Evolutionary conservation across 1,140 invertebrate species (phyloP).

Genomic region (Drosophila tristis): DNA sequence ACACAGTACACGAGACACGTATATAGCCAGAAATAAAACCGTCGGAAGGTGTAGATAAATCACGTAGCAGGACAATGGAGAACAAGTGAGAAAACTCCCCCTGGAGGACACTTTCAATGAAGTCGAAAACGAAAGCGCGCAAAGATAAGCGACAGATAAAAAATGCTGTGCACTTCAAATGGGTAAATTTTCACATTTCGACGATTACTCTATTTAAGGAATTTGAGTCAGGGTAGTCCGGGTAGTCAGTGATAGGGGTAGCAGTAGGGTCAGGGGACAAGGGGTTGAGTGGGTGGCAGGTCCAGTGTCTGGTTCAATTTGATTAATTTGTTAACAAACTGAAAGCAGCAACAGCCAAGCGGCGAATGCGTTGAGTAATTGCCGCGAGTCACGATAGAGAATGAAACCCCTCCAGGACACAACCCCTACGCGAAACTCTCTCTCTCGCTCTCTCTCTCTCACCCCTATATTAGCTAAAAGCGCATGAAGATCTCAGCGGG

Average conservation of each 20-base stretch:
- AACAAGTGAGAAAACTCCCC: slow-evolving; percentile 76
- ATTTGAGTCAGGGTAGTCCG: too few relatives aligned
- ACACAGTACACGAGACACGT: neutral
- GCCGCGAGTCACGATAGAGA: slow-evolving; percentile 68
- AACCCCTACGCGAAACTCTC: slow-evolving; percentile 27
- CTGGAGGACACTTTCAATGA: slow-evolving; percentile 51
- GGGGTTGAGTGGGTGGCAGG: slow-evolving; percentile 13
- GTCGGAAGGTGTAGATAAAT: slow-evolving; percentile 77
- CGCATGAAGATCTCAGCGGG: slow-evolving; percentile 71
- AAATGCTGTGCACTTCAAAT: slow-evolving; percentile 45
- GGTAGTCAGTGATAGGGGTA: too few relatives aligned
- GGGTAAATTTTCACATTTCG: slow-evolving; percentile 54
- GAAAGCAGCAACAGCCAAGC: slow-evolving; percentile 69
- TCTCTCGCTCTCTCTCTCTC: slow-evolving; percentile 5
- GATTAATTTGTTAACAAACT: slow-evolving; percentile 83
- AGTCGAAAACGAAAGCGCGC: slow-evolving; percentile 43
- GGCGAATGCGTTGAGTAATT: slow-evolving; percentile 69
- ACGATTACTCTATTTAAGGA: slow-evolving; percentile 69
- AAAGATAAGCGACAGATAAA: slow-evolving; percentile 58
- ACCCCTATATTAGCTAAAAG: slow-evolving; percentile 71
- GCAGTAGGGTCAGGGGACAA: neutral
- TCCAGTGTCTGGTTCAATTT: slow-evolving; percentile 67
- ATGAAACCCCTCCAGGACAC: slow-evolving; percentile 19
- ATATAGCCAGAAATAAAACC: slow-evolving; percentile 53
- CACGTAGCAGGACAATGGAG: slow-evolving; percentile 54